Evolutionary conservation across 2,113 vertebrate genomes (phyloP).

Genomic region (Istiophorus platypterus): DNA sequence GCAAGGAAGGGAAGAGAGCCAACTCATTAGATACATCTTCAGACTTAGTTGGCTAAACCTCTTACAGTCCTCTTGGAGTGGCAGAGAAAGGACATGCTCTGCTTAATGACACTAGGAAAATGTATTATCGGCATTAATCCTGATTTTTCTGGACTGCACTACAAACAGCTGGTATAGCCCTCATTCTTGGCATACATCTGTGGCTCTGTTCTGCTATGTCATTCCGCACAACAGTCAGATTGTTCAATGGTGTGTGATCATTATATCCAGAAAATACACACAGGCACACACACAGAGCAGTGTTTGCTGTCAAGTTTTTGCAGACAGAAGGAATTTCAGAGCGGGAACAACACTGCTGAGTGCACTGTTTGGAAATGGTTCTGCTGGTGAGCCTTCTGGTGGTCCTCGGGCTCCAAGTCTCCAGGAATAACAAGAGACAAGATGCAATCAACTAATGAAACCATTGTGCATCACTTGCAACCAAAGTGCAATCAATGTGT

Average conservation of each 20-base stretch:
- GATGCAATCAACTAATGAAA: slow-evolving; percentile 8
- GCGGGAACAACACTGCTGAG: neutral
- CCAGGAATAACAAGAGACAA: neutral
- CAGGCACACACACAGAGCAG: slow-evolving; percentile 6
- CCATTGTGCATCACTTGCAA: neutral
- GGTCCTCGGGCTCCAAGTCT: slow-evolving; percentile 6
- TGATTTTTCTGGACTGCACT: slow-evolving; percentile 46
- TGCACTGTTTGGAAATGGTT: neutral
- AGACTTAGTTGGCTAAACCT: slow-evolving; percentile 69
- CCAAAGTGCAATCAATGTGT: slow-evolving; percentile 22
- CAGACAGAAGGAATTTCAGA: slow-evolving; percentile 16
- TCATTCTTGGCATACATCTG: slow-evolving; percentile 31
- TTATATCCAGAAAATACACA: slow-evolving; percentile 19
- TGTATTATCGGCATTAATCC: slow-evolving; percentile 51
- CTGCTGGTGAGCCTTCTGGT: slow-evolving; percentile 9
- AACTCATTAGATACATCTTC: slow-evolving; percentile 70
- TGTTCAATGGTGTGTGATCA: slow-evolving; percentile 24
- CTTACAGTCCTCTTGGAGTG: slow-evolving; percentile 56
- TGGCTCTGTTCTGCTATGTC: slow-evolving; percentile 29
- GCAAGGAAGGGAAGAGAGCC: slow-evolving; percentile 19
- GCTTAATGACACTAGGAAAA: slow-evolving; percentile 62
- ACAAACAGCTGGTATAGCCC: slow-evolving; percentile 57
- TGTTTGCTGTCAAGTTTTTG: slow-evolving; percentile 3
- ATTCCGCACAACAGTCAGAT: slow-evolving; percentile 41
- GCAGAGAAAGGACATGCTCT: slow-evolving; percentile 51